Evolutionary conservation across 2,888 invertebrate genomes (phyloP).

Genomic region (Stenotaenia linearis): DNA sequence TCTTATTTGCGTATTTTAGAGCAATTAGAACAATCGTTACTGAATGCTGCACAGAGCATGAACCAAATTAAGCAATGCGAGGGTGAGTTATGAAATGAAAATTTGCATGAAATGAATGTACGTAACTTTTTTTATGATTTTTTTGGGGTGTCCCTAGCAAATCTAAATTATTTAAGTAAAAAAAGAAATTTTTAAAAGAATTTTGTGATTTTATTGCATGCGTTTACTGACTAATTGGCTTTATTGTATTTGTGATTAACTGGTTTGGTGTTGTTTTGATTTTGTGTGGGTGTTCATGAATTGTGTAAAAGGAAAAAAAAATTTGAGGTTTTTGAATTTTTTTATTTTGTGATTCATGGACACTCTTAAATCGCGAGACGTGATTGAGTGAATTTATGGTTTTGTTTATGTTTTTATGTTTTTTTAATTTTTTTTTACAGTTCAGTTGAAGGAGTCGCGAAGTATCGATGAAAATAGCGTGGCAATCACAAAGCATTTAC

Average conservation of each 20-base stretch:
- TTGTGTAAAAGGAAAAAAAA: too few species aligned
- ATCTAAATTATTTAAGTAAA: not conserved
- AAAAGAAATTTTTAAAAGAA: too few species aligned
- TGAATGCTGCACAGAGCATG: conserved; percentile 44
- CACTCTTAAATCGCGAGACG: too few species aligned
- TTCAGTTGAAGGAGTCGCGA: conserved; percentile 45
- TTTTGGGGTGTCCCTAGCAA: not conserved
- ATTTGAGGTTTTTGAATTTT: too few species aligned
- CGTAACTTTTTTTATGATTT: not conserved
- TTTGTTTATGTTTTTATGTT: too few species aligned
- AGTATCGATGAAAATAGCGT: conserved; percentile 45
- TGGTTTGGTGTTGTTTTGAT: not conserved
- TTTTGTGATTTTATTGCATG: not conserved
- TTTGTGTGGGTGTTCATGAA: too few species aligned
- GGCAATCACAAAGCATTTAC: conserved; percentile 43
- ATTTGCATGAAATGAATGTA: conserved; percentile 1
- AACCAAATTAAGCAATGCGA: conserved; percentile 43
- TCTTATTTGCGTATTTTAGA: conserved; percentile 36
- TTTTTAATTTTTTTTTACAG: conserved; percentile 40
- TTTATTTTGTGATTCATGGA: too few species aligned
- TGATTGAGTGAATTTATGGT: too few species aligned
- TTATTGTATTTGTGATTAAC: too few species aligned
- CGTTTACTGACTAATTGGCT: not conserved
- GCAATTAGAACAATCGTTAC: conserved; percentile 45
- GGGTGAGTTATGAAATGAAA: conserved; percentile 34